These are phyloP conservation scores for Dysmachus trigonus DNA, from an alignment of 2,888 invertebrate genomes.

Conservation along the genomic window DNA sequence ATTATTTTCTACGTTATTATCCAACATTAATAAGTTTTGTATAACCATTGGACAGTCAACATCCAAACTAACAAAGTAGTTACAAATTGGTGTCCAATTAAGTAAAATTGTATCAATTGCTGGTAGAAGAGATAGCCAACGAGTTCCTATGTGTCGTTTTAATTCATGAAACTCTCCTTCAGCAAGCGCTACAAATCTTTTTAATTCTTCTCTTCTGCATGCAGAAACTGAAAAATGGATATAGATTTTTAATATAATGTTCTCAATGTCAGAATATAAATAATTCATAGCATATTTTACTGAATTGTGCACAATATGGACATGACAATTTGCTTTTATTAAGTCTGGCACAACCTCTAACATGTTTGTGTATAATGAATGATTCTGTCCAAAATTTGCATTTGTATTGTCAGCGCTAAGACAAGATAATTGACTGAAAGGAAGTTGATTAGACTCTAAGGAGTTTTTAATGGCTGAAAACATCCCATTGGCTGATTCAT, in stretches of 20 bases:
- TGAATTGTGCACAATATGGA: neutral
- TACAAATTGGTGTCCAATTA: neutral
- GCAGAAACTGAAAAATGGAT: constrained; percentile 11
- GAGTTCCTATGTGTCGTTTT: constrained; percentile 38
- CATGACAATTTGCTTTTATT: neutral
- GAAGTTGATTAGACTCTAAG: neutral
- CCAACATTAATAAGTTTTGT: neutral
- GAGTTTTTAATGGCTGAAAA: neutral
- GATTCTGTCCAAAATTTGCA: neutral
- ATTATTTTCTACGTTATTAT: neutral
- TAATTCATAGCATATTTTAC: neutral
- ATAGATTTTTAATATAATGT: constrained; percentile 42
- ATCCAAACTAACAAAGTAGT: neutral
- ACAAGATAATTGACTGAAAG: neutral
- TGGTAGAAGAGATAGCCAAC: constrained; percentile 43
- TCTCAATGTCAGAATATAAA: constrained; percentile 4
- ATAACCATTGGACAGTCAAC: neutral
- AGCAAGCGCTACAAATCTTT: constrained; percentile 29
- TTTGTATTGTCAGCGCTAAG: neutral
- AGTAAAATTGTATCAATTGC: neutral
- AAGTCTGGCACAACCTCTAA: neutral
- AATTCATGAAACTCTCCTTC: constrained; percentile 41
- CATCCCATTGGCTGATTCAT: neutral
- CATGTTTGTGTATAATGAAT: neutral
- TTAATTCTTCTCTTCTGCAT: constrained; percentile 29